These are phyloP conservation scores for Lomographa bimaculata DNA, from an alignment of 2,888 invertebrate species.

Conservation along the genomic window DNA sequence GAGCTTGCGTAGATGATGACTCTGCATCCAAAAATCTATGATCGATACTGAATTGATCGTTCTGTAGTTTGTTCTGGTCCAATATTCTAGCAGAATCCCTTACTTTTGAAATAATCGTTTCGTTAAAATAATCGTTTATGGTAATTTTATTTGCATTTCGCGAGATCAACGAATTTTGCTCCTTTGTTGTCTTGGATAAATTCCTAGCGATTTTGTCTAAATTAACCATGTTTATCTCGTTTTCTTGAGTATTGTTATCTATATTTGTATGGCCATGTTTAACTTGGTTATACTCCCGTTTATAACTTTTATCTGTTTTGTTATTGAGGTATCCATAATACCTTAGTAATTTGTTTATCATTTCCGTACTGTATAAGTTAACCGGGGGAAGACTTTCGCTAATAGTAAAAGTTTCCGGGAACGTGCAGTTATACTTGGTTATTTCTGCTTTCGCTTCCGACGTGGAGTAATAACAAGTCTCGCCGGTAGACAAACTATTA, in stretches of 20 bases:
- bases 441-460: slow-evolving; percentile 70
- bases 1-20: slow-evolving; percentile 41
- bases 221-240: slow-evolving; percentile 30
- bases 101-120: slow-evolving; percentile 52
- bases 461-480: slow-evolving; percentile 75
- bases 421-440: slow-evolving; percentile 75
- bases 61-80: slow-evolving; percentile 64
- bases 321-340: slow-evolving; percentile 76
- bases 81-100: slow-evolving; percentile 59
- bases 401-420: slow-evolving; percentile 78
- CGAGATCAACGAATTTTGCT: slow-evolving; percentile 38
- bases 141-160: slow-evolving; percentile 52
- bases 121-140: slow-evolving; percentile 55
- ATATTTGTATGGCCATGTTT: slow-evolving; percentile 30
- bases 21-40: slow-evolving; percentile 61
- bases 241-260: slow-evolving; percentile 29
- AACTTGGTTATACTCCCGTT: slow-evolving; percentile 47
- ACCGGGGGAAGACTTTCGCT: slow-evolving; percentile 77
- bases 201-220: slow-evolving; percentile 32
- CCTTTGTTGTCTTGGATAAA: slow-evolving; percentile 34
- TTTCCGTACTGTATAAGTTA: slow-evolving; percentile 77
- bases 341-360: slow-evolving; percentile 75
- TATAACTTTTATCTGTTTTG: slow-evolving; percentile 65
- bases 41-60: slow-evolving; percentile 59
- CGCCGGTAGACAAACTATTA: slow-evolving; percentile 60